Base-by-base conservation (phyloP, 2,113 vertebrate species). In the Leuciscus idus region DNA sequence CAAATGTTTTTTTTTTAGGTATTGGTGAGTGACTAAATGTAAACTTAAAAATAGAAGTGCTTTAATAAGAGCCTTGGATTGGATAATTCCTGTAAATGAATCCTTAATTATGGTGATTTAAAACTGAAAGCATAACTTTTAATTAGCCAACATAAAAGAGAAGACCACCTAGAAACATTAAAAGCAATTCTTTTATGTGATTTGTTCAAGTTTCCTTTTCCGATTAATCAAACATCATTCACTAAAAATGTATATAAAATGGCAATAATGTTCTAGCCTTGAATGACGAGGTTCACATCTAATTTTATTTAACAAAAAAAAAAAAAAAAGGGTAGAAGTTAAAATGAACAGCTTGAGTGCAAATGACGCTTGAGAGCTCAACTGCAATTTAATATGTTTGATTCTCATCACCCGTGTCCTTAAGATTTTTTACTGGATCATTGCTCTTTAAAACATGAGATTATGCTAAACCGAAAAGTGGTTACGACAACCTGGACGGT, bases 81-180 rank as follows among this genome's bases (percentile, higher is more conserved):
- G 10, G 39, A 46, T 74, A n/a, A 72, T 74, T n/a, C 17, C 17
- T 21, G 21, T n/a, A 46, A 46, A 74, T 74, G 0, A 74, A 26
- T 48, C 0, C 43, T 15, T 74, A 48, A 74, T 26, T 7, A 48
- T 8, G 10, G 43, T 74, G 21, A 74, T 48, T 74, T 74, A 46
- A 74, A 26, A 48, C 72, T 13, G 23, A 74, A 48, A 48, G 72
- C 39, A 26, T 73, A 74, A 74, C 72, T 48, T 48, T 74, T 48
- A 74, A 13, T 26, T 2, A 15, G 39, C 72, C 72, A 74, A n/a
- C 2, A 7, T 23, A 46, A 46, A 73, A n/a, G 10, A 26, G 12
- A 2, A 74, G 23, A 48, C 6, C 72, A 26, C 10, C 4, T 15
- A 74, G 26, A 28, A 26, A 74, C 39, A 74, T 46, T 43, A 43